Conservation (phyloP, 2,797 vertebrate species). For the Hydrocynus forskahlii region DNA sequence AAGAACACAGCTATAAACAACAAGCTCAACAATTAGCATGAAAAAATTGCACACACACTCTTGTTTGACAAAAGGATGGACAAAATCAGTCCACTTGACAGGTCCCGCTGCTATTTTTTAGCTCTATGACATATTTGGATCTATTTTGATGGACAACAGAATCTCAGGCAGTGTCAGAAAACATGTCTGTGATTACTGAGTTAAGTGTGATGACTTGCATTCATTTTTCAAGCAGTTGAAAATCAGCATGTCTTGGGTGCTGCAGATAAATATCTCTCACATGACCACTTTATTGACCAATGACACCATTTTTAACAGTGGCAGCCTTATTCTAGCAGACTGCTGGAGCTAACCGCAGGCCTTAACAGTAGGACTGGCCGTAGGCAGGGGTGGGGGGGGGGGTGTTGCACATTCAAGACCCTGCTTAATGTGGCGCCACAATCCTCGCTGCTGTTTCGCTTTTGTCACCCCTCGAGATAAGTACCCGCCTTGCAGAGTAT, state of each 20-base stretch:
- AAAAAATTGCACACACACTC: not conserved
- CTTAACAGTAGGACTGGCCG: not conserved
- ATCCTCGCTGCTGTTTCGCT: not conserved
- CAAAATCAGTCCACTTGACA: not conserved
- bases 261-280: constrained; percentile 30
- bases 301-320: constrained; percentile 7
- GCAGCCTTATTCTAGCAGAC: constrained; percentile 21
- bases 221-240: not conserved
- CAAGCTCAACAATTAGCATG: not conserved
- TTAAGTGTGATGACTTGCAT: not conserved
- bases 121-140: too few relatives aligned
- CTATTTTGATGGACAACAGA: too few relatives aligned
- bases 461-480: constrained; percentile 31
- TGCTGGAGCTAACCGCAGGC: constrained; percentile 7
- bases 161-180: not conserved
- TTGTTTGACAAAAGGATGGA: not conserved
- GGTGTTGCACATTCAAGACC: not conserved
- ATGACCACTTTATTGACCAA: constrained; percentile 37
- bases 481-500: constrained; percentile 25
- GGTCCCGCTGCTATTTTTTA: too few relatives aligned
- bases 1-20: constrained; percentile 23
- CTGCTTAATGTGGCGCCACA: constrained; percentile 7
- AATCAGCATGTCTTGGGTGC: not conserved
- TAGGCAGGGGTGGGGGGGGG: not conserved
- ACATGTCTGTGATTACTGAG: not conserved